Base-by-base conservation (phyloP, 2,888 invertebrate genomes). In the Terebella lapidaria region DNA sequence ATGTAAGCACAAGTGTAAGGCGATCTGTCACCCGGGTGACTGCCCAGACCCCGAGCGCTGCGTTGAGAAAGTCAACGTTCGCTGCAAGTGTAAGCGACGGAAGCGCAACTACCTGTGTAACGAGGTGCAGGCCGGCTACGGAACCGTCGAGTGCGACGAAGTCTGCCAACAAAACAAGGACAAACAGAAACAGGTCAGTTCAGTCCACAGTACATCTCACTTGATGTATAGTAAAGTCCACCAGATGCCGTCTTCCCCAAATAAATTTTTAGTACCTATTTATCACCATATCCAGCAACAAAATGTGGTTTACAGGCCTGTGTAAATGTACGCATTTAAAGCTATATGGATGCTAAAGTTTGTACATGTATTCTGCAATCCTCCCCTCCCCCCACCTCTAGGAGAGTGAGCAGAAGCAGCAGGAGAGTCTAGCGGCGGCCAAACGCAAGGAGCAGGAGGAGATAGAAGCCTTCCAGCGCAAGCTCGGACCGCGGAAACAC, bases 51-150 rank as follows among this genome's bases (percentile, higher is more conserved):
- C 84, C 3, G 87, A 88, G 63, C 76, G 81, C 0, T 94, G 94
- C 75, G 86, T 85, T 59, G 90, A 90, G 74, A 92, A 90, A 77
- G 86, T 92, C 0, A 90, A 89, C 77, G 80, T 91, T 0, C 83
- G 85, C 60, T 94, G 94, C 71, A 81, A 84, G 30, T 94, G 94
- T 77, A 88, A 88, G 68, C 85, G 89, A 61, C 80, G 89, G 4
- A 91, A 89, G 77, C 85, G 86, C 70, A 89, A 92, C 70, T 83
- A 88, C 63, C 82, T 85, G 0, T 92, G 92, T 70, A 67, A 70
- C 63, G 69, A 69, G 53, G 63, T 73, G 54, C 63, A 67, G 57
- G 60, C 67, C 3, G 67, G 59, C 26, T 61, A 64, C 26, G 70
- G 64, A 27, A 72, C 70, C 54, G 68, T 77, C 4, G 68, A 70